Evolutionary conservation across 2,888 invertebrate genomes (phyloP), one percentile per base, ranked within the genome.

Genomic region (Cephus pygmeus): DNA sequence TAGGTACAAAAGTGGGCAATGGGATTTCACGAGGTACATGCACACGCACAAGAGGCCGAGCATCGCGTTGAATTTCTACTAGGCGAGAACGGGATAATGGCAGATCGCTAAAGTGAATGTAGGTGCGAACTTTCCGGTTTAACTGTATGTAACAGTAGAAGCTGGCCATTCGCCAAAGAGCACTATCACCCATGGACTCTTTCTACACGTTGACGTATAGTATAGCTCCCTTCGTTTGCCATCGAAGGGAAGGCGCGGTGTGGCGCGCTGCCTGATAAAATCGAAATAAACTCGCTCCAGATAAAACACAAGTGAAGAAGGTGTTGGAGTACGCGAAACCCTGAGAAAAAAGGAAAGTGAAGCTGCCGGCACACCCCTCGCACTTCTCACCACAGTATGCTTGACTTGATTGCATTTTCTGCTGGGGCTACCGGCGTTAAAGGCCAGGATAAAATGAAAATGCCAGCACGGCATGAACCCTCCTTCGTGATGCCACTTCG

Each of bases 251-350:
- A 73, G 76, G 73, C 69, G 79, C 77, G 79, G 68, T 1, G 56
- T 78, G 78, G 76, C 79, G 80, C 76, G 79, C 78, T 75, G 81
- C 75, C 80, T 80, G 81, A 83, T 83, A 80, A 83, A 78, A 81
- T 81, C 81, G 80, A 83, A 83, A 80, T 81, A 79, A 83, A 81
- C 78, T 75, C 78, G 78, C 75, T 75, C 73, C 75, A 75, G 79
- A 81, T 71, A 71, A 33, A 71, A 71, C 71, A 71, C 31, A 31
- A 34, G 31, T 71, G 31, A 31, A 12, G 71, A 71, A 71, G 71
- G 71, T 33, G 34, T 34, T 33, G 56, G 56, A 23, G 56, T 71
- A 33, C 33, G 71, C 31, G 71, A 34, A 71, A 71, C 71, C 31
- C 71, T 71, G 71, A 15, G 12, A 33, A 69, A 69, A 15, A 34